Evolutionary conservation across 1,140 invertebrate species (phyloP).

Genomic region (Cherax destructor): DNA sequence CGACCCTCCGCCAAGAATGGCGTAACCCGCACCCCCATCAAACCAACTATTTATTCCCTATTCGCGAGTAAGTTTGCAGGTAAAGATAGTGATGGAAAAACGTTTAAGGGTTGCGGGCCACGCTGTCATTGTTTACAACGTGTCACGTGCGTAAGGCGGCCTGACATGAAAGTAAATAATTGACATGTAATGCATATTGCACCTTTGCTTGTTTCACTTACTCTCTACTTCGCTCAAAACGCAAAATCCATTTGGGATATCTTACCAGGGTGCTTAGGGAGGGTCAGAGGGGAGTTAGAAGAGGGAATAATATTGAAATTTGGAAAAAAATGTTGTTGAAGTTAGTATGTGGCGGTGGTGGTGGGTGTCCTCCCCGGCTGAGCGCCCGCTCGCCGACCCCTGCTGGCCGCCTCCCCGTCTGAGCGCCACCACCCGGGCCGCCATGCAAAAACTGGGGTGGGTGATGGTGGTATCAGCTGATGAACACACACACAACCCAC

Average conservation of each 20-base stretch:
- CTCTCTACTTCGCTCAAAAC: neutral
- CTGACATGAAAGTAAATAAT: slow-evolving; percentile 71
- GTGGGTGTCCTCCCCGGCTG: slow-evolving; percentile 69
- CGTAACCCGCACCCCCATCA: slow-evolving; percentile 45
- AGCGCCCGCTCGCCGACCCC: slow-evolving; percentile 55
- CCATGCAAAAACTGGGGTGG: slow-evolving; percentile 72
- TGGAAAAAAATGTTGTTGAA: slow-evolving; percentile 38
- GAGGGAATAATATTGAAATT: slow-evolving; percentile 16
- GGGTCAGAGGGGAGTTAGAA: neutral
- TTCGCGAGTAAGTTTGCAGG: slow-evolving; percentile 42
- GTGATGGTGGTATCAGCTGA: slow-evolving; percentile 72
- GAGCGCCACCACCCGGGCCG: slow-evolving; percentile 71
- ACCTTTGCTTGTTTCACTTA: slow-evolving; percentile 44
- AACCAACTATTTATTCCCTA: slow-evolving; percentile 45
- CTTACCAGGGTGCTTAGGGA: neutral
- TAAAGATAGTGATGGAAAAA: slow-evolving; percentile 38
- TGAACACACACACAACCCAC: slow-evolving; percentile 47
- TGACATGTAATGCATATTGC: slow-evolving; percentile 72
- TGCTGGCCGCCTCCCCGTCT: slow-evolving; percentile 65
- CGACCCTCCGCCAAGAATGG: slow-evolving; percentile 40
- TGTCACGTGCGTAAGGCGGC: slow-evolving; percentile 70
- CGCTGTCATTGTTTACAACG: slow-evolving; percentile 70
- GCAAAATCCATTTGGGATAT: neutral
- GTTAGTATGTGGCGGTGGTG: slow-evolving; percentile 57
- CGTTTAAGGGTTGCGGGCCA: slow-evolving; percentile 44